Evolutionary conservation across 2,888 invertebrate genomes (phyloP).

Genomic region (Rhamphomyia laevipes): DNA sequence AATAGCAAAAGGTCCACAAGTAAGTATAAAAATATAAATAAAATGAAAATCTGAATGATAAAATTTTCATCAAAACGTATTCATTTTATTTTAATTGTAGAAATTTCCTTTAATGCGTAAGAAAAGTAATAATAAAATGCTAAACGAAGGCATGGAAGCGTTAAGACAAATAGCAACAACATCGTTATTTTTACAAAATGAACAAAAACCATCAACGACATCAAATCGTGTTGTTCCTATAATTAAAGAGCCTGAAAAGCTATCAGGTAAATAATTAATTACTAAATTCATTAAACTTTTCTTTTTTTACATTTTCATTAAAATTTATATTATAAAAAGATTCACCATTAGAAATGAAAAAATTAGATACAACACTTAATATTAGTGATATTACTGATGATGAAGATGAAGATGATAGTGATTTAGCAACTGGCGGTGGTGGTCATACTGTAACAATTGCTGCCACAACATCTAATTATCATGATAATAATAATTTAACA

Average conservation of each 20-base stretch:
- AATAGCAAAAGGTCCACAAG: slow-evolving; percentile 35
- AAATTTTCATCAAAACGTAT: neutral
- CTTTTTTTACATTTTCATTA: neutral
- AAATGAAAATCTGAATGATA: neutral
- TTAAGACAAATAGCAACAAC: slow-evolving; percentile 39
- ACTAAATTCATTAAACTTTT: neutral
- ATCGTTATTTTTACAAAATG: slow-evolving; percentile 39
- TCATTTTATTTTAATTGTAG: neutral
- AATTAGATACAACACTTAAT: slow-evolving; percentile 29
- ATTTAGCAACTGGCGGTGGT: neutral
- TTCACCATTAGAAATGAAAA: slow-evolving; percentile 32
- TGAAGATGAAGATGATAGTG: slow-evolving; percentile 22
- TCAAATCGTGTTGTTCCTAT: slow-evolving; percentile 35
- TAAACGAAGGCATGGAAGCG: slow-evolving; percentile 38
- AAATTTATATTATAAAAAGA: slow-evolving; percentile 18
- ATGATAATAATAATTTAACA: slow-evolving; percentile 8
- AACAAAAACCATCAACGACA: slow-evolving; percentile 30
- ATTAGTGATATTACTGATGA: slow-evolving; percentile 32
- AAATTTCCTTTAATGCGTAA: slow-evolving; percentile 33
- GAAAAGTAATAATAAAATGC: slow-evolving; percentile 34
- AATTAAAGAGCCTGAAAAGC: slow-evolving; percentile 34
- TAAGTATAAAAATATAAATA: slow-evolving; percentile 12
- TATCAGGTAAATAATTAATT: slow-evolving; percentile 17
- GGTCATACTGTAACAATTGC: neutral
- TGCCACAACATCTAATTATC: slow-evolving; percentile 3